Evolutionary conservation across 2,113 vertebrate genomes (phyloP).

Genomic region (Misgurnus mizolepis): DNA sequence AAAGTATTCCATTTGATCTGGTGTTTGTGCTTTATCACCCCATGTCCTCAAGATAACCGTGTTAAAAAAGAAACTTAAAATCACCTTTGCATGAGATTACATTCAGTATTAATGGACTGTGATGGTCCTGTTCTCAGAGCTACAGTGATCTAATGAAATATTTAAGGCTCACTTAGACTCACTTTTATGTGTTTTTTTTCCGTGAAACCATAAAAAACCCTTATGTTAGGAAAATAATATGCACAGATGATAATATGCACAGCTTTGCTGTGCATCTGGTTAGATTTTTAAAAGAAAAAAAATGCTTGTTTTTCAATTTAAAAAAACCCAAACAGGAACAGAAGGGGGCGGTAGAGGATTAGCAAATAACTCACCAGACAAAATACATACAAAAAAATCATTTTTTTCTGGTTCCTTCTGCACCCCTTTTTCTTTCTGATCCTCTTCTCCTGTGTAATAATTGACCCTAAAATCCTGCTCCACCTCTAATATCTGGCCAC

Average conservation of each 20-base stretch:
- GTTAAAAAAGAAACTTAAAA: constrained; percentile 20
- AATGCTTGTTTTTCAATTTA: no score
- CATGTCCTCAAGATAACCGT: not conserved
- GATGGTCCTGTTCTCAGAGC: constrained; percentile 17
- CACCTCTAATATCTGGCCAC: not conserved
- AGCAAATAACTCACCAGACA: constrained; percentile 51
- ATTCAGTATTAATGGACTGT: constrained; percentile 2
- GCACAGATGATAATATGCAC: constrained; percentile 46
- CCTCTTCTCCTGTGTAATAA: not conserved
- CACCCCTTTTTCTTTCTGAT: constrained; percentile 16
- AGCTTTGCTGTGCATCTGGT: not conserved
- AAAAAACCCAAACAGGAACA: constrained; percentile 2
- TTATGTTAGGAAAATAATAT: constrained; percentile 46
- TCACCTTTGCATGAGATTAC: constrained; percentile 3
- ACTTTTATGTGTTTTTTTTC: constrained; percentile 26
- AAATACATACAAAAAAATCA: constrained; percentile 51
- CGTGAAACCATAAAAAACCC: constrained; percentile 51
- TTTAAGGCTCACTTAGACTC: constrained; percentile 75
- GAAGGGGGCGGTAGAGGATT: constrained; percentile 36
- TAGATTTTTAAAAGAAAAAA: not conserved
- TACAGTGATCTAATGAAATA: constrained; percentile 78
- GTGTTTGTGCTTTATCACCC: not conserved
- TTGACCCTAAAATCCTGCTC: not conserved
- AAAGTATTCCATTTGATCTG: not conserved
- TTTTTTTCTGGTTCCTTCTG: constrained; percentile 35